Evolutionary conservation across 2,888 invertebrate species (phyloP).

Genomic region (Loripinus fragilis): DNA sequence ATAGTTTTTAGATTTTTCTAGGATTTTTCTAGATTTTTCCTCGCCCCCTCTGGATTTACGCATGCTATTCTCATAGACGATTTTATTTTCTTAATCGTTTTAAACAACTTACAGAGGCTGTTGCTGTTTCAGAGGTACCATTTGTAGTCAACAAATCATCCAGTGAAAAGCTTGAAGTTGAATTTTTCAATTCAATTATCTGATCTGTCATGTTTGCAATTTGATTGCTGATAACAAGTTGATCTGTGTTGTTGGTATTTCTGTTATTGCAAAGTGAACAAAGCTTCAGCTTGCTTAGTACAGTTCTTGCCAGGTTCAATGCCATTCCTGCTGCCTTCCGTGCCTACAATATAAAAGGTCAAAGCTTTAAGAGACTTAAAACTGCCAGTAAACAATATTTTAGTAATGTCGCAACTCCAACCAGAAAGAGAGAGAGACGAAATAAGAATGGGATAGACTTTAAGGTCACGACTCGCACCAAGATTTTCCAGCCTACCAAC

Average conservation of each 20-base stretch:
- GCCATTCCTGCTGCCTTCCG: conserved; percentile 40
- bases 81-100: no score
- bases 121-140: conserved; percentile 9
- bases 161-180: conserved; percentile 34
- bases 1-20: background rate
- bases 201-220: conserved; percentile 25
- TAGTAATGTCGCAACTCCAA: no score
- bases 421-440: no score
- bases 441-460: no score
- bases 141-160: conserved; percentile 30
- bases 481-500: no score
- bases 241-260: conserved; percentile 33
- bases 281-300: conserved; percentile 31
- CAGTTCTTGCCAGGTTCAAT: conserved; percentile 27
- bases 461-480: no score
- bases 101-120: conserved; percentile 47
- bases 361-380: no score
- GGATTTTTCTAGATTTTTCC: no score
- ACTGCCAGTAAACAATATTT: no score
- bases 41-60: no score
- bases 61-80: no score
- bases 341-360: no score
- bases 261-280: conserved; percentile 42
- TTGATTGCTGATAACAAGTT: conserved; percentile 38
- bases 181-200: conserved; percentile 15